phyloP scores from a whole-genome alignment of 2,113 vertebrate genomes.

The Paraplagusia blochii region DNA sequence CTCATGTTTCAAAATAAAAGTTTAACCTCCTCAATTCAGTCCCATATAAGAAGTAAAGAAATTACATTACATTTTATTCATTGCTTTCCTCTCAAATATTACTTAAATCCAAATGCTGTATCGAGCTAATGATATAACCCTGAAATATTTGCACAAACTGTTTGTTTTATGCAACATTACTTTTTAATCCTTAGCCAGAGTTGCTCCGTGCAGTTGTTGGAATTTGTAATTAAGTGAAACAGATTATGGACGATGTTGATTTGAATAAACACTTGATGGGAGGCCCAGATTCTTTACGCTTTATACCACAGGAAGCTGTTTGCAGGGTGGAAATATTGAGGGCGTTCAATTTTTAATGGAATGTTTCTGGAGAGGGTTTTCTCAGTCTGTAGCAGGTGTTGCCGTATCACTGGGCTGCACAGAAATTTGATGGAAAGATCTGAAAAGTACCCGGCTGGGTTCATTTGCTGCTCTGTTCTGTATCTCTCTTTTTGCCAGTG shows the following conservation, averaged over 20 bases:
- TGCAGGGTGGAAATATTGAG: not conserved
- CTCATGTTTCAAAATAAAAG: no score
- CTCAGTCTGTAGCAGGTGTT: not conserved
- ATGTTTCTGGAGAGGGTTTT: not conserved
- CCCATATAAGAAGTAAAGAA: no score
- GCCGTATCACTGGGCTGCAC: not conserved
- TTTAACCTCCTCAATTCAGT: no score
- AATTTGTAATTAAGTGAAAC: not conserved
- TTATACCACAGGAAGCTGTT: conserved; percentile 8
- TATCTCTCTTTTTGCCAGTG: not conserved
- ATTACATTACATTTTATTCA: no score
- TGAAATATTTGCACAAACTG: conserved; percentile 6
- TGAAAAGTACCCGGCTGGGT: not conserved
- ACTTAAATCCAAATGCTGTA: no score
- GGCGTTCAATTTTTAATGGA: not conserved
- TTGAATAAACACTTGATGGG: conserved; percentile 3
- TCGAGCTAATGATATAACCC: no score
- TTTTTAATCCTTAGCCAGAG: conserved; percentile 11
- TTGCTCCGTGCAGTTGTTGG: conserved; percentile 15
- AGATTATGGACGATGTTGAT: not conserved
- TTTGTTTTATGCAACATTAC: conserved; percentile 32
- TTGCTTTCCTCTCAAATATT: no score
- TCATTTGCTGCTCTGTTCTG: not conserved
- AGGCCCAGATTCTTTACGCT: not conserved
- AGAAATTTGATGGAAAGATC: not conserved